phyloP scores from a whole-genome alignment of 2,113 vertebrate genomes.

The Steatornis caripensis region DNA sequence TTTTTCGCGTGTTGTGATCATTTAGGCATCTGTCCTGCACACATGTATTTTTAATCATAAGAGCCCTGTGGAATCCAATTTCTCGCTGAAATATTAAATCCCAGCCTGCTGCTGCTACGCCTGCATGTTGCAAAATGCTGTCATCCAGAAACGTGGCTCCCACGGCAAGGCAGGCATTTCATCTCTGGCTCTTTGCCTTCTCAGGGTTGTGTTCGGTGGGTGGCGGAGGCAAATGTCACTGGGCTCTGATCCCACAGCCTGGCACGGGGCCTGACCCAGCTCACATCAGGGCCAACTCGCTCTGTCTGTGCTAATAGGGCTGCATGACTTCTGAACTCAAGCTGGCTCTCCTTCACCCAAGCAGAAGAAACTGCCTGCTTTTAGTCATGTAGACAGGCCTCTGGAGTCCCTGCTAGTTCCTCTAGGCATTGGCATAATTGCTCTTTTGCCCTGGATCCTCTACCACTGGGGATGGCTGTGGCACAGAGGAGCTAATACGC shows the following conservation, averaged over 20 bases:
- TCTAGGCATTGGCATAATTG: neutral
- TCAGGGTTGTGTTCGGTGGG: neutral
- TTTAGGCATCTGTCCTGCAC: neutral
- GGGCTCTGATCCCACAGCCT: neutral
- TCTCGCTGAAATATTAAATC: neutral
- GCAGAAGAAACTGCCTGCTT: neutral
- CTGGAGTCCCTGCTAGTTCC: neutral
- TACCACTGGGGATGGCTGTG: neutral
- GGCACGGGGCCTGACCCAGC: neutral
- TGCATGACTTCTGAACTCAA: neutral
- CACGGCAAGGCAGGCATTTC: neutral
- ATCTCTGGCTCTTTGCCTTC: neutral
- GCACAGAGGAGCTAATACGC: neutral
- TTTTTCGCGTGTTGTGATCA: neutral
- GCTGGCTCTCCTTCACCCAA: neutral
- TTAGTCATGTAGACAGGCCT: neutral
- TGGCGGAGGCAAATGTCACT: fast-evolving
- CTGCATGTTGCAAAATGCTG: fast-evolving
- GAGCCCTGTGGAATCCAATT: neutral
- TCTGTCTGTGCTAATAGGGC: neutral
- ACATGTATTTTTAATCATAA: neutral
- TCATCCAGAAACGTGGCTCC: fast-evolving
- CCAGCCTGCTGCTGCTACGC: neutral
- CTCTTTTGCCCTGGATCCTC: neutral
- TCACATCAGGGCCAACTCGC: too few relatives aligned